These are phyloP conservation scores for Beroe ovata DNA, from an alignment of 37 sponge, comb jelly and placozoan genomes.

Conservation along the genomic window DNA sequence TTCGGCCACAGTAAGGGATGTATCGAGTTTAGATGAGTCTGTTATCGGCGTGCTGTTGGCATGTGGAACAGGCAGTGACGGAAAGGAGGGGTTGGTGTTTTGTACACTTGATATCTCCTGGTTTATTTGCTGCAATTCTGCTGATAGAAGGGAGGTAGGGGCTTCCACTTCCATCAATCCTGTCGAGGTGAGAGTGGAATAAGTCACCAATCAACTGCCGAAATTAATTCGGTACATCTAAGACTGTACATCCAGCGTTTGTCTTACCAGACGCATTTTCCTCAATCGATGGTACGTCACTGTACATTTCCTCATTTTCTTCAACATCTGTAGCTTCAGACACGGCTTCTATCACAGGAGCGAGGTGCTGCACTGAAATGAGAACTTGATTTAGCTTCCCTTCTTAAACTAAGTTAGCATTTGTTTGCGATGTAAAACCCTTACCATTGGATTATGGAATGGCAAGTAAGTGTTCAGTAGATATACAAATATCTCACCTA, in stretches of 20 bases:
- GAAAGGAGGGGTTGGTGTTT: background rate
- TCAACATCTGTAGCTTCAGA: constrained; percentile 38
- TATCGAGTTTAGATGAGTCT: background rate
- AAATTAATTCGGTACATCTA: too few relatives aligned
- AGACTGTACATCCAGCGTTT: too few relatives aligned
- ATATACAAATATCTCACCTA: too few relatives aligned
- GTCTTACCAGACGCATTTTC: background rate
- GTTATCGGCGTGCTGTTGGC: background rate
- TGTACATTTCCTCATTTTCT: background rate
- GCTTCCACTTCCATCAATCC: constrained; percentile 24
- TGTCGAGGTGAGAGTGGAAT: background rate
- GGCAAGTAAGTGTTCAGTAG: too few relatives aligned
- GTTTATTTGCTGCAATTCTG: constrained; percentile 44
- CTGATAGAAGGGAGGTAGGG: constrained; percentile 8
- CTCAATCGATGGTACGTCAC: background rate
- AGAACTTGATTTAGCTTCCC: too few relatives aligned
- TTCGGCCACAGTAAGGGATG: background rate
- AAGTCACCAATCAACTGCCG: too few relatives aligned
- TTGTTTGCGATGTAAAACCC: too few relatives aligned
- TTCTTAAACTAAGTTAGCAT: too few relatives aligned
- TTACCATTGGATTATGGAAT: too few relatives aligned
- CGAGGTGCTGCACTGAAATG: constrained; percentile 44
- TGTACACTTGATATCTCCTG: constrained; percentile 47
- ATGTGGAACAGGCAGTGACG: background rate
- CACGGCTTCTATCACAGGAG: constrained; percentile 57